Evolutionary conservation across 1,140 invertebrate genomes (phyloP).

Genomic region (Pseudomyrmex sp.): DNA sequence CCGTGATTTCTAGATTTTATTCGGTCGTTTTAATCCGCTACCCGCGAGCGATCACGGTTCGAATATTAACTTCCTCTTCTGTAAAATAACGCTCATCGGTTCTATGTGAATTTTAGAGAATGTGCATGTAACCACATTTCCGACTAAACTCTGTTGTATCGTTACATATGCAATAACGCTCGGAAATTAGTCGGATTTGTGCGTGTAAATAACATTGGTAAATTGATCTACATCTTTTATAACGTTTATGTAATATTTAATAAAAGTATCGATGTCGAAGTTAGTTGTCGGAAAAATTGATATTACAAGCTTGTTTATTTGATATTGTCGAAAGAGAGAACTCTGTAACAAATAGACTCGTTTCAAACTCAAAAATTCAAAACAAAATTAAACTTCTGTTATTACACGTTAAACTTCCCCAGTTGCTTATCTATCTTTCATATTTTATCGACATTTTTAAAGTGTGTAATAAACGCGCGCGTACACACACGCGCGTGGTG

Average conservation of each 20-base stretch:
- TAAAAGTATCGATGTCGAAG: not conserved
- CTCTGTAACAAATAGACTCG: not conserved
- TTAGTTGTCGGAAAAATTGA: not conserved
- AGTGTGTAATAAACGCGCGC: not conserved
- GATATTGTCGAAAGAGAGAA: not conserved
- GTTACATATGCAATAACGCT: no score
- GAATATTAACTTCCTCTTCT: constrained; percentile 14
- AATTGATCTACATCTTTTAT: no score
- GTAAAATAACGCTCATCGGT: not conserved
- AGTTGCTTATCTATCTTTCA: not conserved
- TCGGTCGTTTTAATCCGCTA: not conserved
- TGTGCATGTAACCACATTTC: no score
- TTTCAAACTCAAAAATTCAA: not conserved
- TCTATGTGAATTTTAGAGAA: not conserved
- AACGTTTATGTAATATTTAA: not conserved
- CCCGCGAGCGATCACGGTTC: not conserved
- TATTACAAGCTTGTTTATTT: not conserved
- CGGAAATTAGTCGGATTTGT: no score
- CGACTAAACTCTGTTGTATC: no score
- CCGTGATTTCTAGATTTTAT: not conserved
- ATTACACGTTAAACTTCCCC: not conserved
- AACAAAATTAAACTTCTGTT: constrained; percentile 13
- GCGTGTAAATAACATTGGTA: no score
- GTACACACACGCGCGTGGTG: not conserved
- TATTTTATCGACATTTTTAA: not conserved